Evolutionary conservation across 1,140 invertebrate genomes (phyloP), one percentile per base, ranked within the genome.

Genomic region (Philotrypesis tridentata): DNA sequence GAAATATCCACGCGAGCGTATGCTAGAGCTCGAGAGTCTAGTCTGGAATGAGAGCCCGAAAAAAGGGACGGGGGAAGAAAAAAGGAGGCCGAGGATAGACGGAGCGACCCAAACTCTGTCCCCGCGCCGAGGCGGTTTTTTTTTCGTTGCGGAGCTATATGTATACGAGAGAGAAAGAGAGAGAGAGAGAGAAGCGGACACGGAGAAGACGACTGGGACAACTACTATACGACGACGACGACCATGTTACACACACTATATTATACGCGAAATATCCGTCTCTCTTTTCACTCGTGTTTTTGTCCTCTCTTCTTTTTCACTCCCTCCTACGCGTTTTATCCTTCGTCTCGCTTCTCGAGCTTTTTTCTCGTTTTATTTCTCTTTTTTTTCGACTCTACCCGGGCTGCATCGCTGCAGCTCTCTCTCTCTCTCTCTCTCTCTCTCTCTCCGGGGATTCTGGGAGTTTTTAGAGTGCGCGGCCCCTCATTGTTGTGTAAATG

Each of bases 401-500:
- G 29, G 40, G 43, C 80, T 75, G 40, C 61, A 5, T 4, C 23
- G 37, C 61, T 48, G 33, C 63, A 86, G 87, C 84, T 72, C 60
- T 63, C 60, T 37, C 33, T 37, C 33, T 37, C 48, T 55, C 48
- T 55, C 48, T 43, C 40, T 43, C 40, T 43, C 40, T 43, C 40
- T 12, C 40, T 55, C 48, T 55, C 67, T 60, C 80, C 81, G 80
- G 87, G 88, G 85, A 90, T 91, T 90, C 88, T 89, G 86, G 87
- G 85, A 90, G 89, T 91, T 91, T 92, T 91, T 90, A 87, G 89
- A 90, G 87, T 86, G 87, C 87, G 85, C 88, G 87, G 85, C 85
- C 74, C 40, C 85, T 91, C 88, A 92, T 92, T 92, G 89, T 92
- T 92, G 89, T 91, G 90, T 90, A 91, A 92, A 92, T 91, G 87